Conservation (phyloP, 2,888 invertebrate genomes). For the Cyaniris semiargus region DNA sequence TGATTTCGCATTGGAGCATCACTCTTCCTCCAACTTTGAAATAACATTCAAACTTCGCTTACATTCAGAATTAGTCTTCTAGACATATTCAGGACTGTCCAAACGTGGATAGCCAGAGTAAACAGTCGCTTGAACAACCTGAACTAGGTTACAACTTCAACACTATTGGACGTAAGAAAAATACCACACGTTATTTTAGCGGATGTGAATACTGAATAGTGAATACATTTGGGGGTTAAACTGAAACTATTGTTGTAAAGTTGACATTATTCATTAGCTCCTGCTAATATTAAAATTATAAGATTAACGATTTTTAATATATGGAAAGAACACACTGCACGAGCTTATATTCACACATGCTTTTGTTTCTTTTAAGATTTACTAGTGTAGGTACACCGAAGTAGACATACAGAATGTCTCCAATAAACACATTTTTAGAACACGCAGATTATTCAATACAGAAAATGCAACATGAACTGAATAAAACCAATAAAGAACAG, state of each 20-base stretch:
- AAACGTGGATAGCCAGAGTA: conserved; percentile 45
- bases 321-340: no score
- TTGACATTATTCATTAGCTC: background rate
- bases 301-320: no score
- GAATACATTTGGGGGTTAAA: background rate
- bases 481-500: conserved; percentile 11
- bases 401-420: background rate
- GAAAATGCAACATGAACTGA: background rate
- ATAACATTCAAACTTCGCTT: background rate
- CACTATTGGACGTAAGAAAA: conserved; percentile 33
- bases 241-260: background rate
- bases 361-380: no score
- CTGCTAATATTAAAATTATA: no score
- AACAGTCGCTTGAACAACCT: conserved; percentile 44
- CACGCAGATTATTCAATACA: background rate
- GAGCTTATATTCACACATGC: no score
- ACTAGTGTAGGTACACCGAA: background rate
- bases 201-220: background rate
- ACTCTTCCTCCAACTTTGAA: background rate
- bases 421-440: background rate
- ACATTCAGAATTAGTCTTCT: conserved; percentile 35
- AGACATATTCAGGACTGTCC: conserved; percentile 44
- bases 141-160: conserved; percentile 41
- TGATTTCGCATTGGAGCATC: no score
- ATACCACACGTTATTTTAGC: conserved; percentile 21